Evolutionary conservation across 2,888 invertebrate species (phyloP).

Genomic region (Nemoura dubitans): DNA sequence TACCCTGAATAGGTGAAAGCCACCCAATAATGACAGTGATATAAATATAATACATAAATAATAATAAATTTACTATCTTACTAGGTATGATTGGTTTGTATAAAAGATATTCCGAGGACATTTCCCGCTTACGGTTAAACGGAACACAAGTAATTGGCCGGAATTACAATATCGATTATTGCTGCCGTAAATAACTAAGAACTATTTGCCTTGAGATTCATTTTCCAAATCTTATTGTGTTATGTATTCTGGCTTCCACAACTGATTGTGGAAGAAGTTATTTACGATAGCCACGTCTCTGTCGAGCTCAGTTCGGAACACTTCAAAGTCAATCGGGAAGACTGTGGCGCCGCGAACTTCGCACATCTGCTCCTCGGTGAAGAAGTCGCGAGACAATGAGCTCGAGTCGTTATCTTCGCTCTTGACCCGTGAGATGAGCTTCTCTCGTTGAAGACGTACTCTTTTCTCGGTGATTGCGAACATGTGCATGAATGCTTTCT

Average conservation of each 20-base stretch:
- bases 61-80: background rate
- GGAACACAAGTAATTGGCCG: background rate
- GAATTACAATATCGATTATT: background rate
- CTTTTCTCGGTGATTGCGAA: constrained; percentile 66
- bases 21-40: background rate
- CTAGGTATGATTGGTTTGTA: background rate
- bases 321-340: constrained; percentile 4
- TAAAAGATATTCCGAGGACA: background rate
- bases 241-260: constrained; percentile 67
- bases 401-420: constrained; percentile 50
- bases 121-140: background rate
- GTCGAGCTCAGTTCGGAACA: constrained; percentile 53
- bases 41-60: background rate
- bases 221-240: background rate
- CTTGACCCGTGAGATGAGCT: constrained; percentile 62
- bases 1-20: background rate
- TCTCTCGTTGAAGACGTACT: constrained; percentile 63
- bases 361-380: constrained; percentile 22
- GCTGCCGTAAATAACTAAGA: background rate
- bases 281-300: constrained; percentile 64
- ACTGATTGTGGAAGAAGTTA: constrained; percentile 65
- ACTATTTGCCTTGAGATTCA: background rate
- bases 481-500: constrained; percentile 66
- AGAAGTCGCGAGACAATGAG: constrained; percentile 30
- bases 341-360: background rate